phyloP scores from a whole-genome alignment of 2,888 invertebrate species.

The Pristionchus fissidentatus region DNA sequence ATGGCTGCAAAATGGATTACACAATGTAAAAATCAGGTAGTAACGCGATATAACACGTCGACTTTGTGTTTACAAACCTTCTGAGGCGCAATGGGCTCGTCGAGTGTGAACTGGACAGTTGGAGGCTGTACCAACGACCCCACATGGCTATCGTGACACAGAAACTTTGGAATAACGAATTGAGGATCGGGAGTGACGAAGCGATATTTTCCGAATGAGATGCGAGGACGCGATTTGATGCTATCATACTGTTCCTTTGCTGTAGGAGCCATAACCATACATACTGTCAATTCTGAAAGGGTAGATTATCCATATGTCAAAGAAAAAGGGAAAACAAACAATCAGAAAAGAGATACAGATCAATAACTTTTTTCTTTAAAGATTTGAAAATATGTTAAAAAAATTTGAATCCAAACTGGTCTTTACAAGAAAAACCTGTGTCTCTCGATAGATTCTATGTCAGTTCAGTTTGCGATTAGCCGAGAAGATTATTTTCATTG shows the following conservation, averaged over 20 bases:
- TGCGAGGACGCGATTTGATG: slow-evolving; percentile 47
- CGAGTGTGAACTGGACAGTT: neutral
- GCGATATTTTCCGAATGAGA: slow-evolving; percentile 43
- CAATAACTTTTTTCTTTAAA: neutral
- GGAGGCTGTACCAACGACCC: slow-evolving; percentile 6
- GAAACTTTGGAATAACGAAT: slow-evolving; percentile 46
- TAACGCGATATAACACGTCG: neutral
- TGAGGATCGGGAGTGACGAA: slow-evolving; percentile 55
- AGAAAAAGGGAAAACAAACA: neutral
- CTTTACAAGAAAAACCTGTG: neutral
- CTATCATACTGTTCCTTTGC: slow-evolving; percentile 39
- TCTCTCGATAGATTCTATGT: neutral
- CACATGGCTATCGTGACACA: slow-evolving; percentile 31
- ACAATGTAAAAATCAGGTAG: neutral
- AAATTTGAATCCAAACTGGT: neutral
- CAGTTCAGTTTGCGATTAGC: neutral
- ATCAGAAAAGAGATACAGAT: slow-evolving; percentile 2
- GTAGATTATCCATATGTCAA: no score
- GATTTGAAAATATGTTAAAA: neutral
- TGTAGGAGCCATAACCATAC: slow-evolving; percentile 27
- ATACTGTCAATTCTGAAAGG: slow-evolving; percentile 10
- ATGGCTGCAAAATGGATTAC: neutral
- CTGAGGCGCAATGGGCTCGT: slow-evolving; percentile 4
- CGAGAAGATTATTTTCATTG: neutral
- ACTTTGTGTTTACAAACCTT: neutral